phyloP scores from a whole-genome alignment of 2,797 vertebrate genomes.

The Salarias fasciatus region DNA sequence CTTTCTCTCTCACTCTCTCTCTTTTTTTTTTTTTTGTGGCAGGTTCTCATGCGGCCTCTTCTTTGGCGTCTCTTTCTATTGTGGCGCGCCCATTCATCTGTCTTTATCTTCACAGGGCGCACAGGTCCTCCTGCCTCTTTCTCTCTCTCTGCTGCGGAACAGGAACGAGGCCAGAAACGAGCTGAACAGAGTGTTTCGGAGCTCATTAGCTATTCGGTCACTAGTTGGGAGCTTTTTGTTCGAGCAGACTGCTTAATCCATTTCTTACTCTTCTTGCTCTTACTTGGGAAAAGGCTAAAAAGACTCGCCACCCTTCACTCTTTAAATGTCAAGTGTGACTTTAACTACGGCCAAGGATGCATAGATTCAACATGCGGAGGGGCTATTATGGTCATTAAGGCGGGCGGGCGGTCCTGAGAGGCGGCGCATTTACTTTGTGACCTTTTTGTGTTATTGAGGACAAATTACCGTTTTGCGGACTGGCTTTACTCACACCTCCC shows the following conservation, averaged over 20 bases:
- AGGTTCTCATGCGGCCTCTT: background rate
- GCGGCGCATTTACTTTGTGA: background rate
- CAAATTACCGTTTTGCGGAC: background rate
- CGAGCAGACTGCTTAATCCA: background rate
- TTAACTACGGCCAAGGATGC: background rate
- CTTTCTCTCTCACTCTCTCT: background rate
- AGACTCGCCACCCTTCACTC: background rate
- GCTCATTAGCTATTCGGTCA: conserved; percentile 29
- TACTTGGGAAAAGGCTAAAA: background rate
- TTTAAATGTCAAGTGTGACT: background rate
- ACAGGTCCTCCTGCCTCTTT: too few species aligned
- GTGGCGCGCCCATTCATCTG: background rate
- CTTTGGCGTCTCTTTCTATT: background rate
- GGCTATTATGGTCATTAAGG: background rate
- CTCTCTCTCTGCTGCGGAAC: background rate
- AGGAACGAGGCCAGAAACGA: background rate
- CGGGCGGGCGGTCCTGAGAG: background rate
- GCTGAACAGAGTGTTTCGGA: conserved; percentile 8
- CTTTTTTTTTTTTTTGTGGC: background rate
- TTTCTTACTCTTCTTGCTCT: background rate
- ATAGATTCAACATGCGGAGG: background rate
- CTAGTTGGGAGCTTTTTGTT: background rate
- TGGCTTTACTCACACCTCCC: background rate
- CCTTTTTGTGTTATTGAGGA: background rate
- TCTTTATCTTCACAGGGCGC: background rate